Conservation (phyloP, 2,888 invertebrate genomes). For the Cheilosia variabilis region DNA sequence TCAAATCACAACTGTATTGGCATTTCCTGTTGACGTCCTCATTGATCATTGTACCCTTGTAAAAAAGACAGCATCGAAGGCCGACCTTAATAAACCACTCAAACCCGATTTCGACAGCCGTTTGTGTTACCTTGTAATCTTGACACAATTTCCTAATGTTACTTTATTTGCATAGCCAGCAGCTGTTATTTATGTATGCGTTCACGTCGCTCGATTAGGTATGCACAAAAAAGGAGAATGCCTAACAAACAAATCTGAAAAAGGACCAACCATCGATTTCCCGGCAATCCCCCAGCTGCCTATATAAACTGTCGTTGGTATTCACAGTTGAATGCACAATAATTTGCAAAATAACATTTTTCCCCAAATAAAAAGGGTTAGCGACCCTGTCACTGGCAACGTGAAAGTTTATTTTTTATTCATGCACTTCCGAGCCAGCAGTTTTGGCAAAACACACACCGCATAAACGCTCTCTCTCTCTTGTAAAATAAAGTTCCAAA, state of each 20-base stretch:
- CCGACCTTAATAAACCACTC: slow-evolving; percentile 4
- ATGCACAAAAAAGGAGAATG: slow-evolving; percentile 17
- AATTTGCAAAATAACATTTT: slow-evolving; percentile 47
- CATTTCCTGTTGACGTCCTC: too few species aligned
- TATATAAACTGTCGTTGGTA: slow-evolving; percentile 39
- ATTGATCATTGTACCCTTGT: not conserved
- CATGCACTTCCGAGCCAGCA: slow-evolving; percentile 31
- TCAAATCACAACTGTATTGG: too few species aligned
- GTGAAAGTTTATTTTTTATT: slow-evolving; percentile 53
- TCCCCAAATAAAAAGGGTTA: slow-evolving; percentile 23
- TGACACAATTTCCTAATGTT: not conserved
- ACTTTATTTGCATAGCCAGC: not conserved
- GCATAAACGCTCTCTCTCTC: too few species aligned
- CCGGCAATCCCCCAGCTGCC: slow-evolving; percentile 7
- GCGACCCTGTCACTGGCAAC: slow-evolving; percentile 41
- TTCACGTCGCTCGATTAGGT: slow-evolving; percentile 22
- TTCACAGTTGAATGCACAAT: slow-evolving; percentile 50
- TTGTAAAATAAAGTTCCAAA: not conserved
- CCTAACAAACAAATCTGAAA: slow-evolving; percentile 10
- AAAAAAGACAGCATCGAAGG: slow-evolving; percentile 6
- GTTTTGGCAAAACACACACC: slow-evolving; percentile 32
- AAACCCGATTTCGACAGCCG: not conserved
- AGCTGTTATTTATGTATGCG: slow-evolving; percentile 24
- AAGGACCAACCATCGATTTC: slow-evolving; percentile 15
- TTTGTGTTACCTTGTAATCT: slow-evolving; percentile 8